Evolutionary conservation across 2,888 invertebrate species (phyloP), one percentile per base, ranked within the genome.

Genomic region (Gibbula magus): DNA sequence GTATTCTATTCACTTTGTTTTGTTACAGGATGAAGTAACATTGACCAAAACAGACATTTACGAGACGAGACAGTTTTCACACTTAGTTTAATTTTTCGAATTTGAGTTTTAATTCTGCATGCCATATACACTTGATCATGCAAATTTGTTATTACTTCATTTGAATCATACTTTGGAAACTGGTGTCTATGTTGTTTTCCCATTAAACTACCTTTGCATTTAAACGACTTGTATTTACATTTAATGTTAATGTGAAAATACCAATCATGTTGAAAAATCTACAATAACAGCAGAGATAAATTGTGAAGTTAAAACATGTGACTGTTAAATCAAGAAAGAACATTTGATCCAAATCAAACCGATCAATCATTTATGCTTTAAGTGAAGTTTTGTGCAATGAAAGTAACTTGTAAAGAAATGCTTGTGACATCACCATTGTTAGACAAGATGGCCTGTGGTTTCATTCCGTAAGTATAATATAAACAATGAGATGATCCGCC

Each of bases 341-440:
- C 32, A 70, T n/a, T 32, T 70, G 70, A 70, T 70, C 35, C 20
- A 35, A 32, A 35, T 18, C 70, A 70, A 70, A 32, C 35, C 20
- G 35, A 32, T 35, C 61, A 35, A 35, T 70, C 20, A 70, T 70
- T 70, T 70, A 32, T 35, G 10, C 45, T 45, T 45, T 45, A 45
- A 45, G 45, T 45, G 35, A 70, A 70, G 16, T 29, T 70, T 35
- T 35, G 35, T 70, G 61, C 61, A 61, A 22, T 56, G 18, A 61
- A 16, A 16, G 22, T 25, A 61, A 61, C 61, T 29, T 61, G 25
- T 13, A 29, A 61, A 25, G 61, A 61, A 39, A 70, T 35, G 35
- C 70, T 70, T 70, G 70, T 39, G 70, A 70, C 70, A 70, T 35
- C 70, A 70, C 70, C 70, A 70, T 70, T 70, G 70, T 39, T 70